Conservation (phyloP, 2,113 vertebrate species). For the Callipepla californica region DNA sequence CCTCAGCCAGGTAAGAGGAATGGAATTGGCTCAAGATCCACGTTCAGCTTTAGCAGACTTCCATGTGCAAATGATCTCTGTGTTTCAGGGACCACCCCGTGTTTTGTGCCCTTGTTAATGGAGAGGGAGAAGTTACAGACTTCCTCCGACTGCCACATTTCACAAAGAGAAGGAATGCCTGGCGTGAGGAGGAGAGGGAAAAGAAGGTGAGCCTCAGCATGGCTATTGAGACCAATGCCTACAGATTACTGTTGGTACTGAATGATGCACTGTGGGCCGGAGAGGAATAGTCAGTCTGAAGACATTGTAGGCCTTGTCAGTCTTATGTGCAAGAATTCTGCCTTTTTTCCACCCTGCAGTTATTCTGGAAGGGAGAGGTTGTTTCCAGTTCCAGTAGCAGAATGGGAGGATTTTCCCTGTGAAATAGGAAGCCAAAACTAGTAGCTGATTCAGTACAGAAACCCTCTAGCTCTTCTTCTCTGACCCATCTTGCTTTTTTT, state of each 20-base stretch:
- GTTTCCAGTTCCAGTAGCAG: background rate
- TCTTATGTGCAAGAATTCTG: background rate
- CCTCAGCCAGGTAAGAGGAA: constrained; percentile 89
- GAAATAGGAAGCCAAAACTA: background rate
- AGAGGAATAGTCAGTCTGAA: background rate
- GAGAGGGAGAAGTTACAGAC: constrained; percentile 96
- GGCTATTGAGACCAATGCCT: background rate
- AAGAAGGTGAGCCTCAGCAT: constrained; percentile 85
- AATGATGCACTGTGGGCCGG: background rate
- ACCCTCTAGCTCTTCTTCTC: background rate
- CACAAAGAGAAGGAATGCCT: constrained; percentile 95
- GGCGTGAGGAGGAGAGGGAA: constrained; percentile 94
- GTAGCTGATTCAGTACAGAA: background rate
- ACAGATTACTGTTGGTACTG: accelerated
- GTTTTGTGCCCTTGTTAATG: constrained; percentile 94
- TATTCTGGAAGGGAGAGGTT: background rate
- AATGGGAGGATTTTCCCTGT: background rate
- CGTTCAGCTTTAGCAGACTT: background rate
- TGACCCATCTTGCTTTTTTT: background rate
- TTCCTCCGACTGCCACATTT: constrained; percentile 95
- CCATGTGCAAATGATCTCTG: background rate
- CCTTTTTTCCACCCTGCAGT: background rate
- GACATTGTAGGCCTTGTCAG: background rate
- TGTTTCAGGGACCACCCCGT: constrained; percentile 92
- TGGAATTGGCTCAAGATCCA: background rate